These are phyloP conservation scores for Dryas iulia DNA, from an alignment of 1,140 invertebrate species.

Conservation along the genomic window DNA sequence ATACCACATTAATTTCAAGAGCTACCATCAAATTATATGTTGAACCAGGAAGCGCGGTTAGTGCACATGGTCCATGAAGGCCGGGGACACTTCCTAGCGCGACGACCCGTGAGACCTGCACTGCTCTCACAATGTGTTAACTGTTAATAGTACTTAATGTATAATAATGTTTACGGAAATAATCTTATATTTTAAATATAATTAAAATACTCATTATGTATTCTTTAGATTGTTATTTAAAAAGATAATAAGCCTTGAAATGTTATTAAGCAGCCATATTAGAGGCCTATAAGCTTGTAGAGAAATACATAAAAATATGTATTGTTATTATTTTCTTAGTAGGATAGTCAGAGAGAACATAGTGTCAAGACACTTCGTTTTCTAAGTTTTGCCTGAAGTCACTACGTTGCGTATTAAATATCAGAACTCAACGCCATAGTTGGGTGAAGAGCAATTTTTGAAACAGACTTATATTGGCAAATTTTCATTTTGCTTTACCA, in stretches of 20 bases:
- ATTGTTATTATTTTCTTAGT: too few relatives aligned
- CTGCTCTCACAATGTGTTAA: slow-evolving; percentile 24
- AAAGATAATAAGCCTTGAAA: background rate
- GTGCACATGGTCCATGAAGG: slow-evolving; percentile 59
- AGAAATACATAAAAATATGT: background rate
- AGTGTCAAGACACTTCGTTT: too few relatives aligned
- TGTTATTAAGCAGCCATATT: background rate
- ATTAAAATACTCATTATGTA: background rate
- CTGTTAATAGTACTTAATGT: background rate
- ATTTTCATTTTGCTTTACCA: too few relatives aligned
- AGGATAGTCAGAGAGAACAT: too few relatives aligned
- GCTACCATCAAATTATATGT: slow-evolving; percentile 6
- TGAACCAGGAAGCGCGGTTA: slow-evolving; percentile 55
- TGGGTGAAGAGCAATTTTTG: too few relatives aligned
- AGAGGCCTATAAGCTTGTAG: background rate
- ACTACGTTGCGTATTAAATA: too few relatives aligned
- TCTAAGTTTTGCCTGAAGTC: too few relatives aligned
- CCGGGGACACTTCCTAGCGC: slow-evolving; percentile 53
- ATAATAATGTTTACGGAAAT: slow-evolving; percentile 4
- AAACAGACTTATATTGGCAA: too few relatives aligned
- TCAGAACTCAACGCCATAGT: too few relatives aligned
- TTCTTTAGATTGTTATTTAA: background rate
- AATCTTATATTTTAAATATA: background rate
- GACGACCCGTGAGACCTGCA: slow-evolving; percentile 35
- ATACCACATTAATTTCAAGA: background rate